Evolutionary conservation across 2,888 invertebrate genomes (phyloP).

Genomic region (Campopleginae sp.): DNA sequence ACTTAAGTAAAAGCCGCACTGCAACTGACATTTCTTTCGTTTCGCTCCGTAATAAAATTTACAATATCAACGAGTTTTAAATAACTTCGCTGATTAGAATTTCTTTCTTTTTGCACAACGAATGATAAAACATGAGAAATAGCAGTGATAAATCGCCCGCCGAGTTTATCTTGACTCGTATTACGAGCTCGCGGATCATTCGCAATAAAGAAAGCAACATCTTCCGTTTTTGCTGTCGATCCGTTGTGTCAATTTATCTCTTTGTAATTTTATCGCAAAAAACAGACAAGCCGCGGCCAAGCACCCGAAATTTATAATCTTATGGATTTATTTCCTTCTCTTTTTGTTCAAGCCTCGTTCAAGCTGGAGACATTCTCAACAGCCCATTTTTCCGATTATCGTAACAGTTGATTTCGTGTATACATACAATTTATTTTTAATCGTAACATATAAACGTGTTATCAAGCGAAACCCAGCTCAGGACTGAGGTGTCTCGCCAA

Average conservation of each 20-base stretch:
- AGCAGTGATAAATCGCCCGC: slow-evolving; percentile 25
- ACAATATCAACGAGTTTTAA: slow-evolving; percentile 10
- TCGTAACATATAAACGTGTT: not conserved
- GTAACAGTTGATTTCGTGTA: slow-evolving; percentile 66
- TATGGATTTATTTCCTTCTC: not conserved
- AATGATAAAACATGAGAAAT: not conserved
- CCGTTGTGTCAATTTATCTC: not conserved
- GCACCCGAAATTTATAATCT: not conserved
- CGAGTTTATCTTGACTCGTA: slow-evolving; percentile 32
- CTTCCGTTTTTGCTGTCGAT: not conserved
- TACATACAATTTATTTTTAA: slow-evolving; percentile 68
- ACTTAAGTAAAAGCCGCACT: slow-evolving; percentile 83
- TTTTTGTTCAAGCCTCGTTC: not conserved
- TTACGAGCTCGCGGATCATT: slow-evolving; percentile 27
- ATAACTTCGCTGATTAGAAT: slow-evolving; percentile 8
- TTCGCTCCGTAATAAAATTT: slow-evolving; percentile 54
- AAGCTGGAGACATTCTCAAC: not conserved
- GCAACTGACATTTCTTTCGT: slow-evolving; percentile 61
- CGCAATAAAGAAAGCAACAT: slow-evolving; percentile 14
- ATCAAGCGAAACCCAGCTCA: not conserved
- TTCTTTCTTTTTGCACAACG: not conserved
- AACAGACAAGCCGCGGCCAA: not conserved
- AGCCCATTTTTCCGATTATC: slow-evolving; percentile 24
- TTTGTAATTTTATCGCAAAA: not conserved
- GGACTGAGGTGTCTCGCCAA: not conserved